Percentiles rank a stretch among this genome's conserved stretches.
Conservation (phyloP, 2,113 vertebrate species). For the Pleuronectes platessa region DNA sequence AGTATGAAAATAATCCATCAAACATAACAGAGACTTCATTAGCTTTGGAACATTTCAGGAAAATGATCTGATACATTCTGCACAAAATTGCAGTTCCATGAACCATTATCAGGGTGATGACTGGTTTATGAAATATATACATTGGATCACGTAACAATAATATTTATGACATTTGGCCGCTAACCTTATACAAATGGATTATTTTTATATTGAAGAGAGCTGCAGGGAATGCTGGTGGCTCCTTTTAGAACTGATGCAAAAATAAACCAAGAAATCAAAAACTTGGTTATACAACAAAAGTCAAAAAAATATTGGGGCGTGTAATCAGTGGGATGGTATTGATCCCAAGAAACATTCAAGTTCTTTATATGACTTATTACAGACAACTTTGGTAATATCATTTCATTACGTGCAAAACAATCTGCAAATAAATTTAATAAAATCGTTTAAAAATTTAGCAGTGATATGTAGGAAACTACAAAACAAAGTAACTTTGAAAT, state of each 20-base stretch:
- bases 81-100: not conserved
- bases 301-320: not conserved
- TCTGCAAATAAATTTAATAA: too few species aligned
- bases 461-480: not conserved
- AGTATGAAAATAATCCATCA: not conserved
- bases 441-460: too few species aligned
- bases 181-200: not conserved
- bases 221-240: not conserved
- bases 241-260: not conserved
- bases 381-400: too few species aligned
- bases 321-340: not conserved
- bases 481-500: too few species aligned
- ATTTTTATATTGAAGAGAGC: constrained; percentile 1
- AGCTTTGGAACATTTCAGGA: not conserved
- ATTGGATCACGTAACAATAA: not conserved
- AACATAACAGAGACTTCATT: not conserved
- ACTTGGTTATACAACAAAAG: not conserved
- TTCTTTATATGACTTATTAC: too few species aligned
- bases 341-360: too few species aligned
- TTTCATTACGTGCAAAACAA: too few species aligned
- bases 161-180: not conserved
- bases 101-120: not conserved
- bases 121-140: constrained; percentile 26
- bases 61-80: not conserved
- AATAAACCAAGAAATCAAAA: not conserved